Base-by-base conservation (phyloP, 2,797 vertebrate genomes). In the Acrossocheilus fasciatus region DNA sequence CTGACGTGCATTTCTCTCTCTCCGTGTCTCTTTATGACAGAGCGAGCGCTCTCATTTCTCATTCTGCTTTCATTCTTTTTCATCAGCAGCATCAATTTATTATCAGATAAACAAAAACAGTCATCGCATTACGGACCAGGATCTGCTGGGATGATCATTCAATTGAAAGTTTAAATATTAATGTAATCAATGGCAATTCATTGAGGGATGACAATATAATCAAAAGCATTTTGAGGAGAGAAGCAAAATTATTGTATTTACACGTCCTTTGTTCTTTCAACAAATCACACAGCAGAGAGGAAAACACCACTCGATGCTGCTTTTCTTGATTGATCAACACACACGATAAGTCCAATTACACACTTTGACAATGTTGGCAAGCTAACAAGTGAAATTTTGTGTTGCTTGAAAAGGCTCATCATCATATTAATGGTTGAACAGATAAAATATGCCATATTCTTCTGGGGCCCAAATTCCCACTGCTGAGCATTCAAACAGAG, bases 181-280 rank as follows among this genome's bases (percentile, higher is more conserved):
- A 73, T 88, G 62, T 57, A 86, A 88, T 88, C 59, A 85, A 76
- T 82, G 79, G 8, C 66, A 77, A 72, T 79, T 86, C 66, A 78
- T 52, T 64, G 68, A 72, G 26, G 23, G 2, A 52, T 66, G 47
- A 59, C 34, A 30, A 4, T 11, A 30, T 43, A 82, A 88, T 82
- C 80, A 66, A 74, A 76, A 39, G 10, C 39, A 43, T 69, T 88
- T 69, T 69, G 54, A 79, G n/a, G 18, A 68, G 57, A 76, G 47
- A 73, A 66, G 43, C 5, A 43, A 45, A 86, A 84, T 59, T 4
- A 39, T 68, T 81, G 70, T 47, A 34, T 70, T 68, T 45, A 14
- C 5, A 75, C 3, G 20, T 83, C 18, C 69, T 41, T 78, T 78
- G 15, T 39, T 72, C 62, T 45, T 23, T 41, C 5, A 68, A 18